phyloP scores from a whole-genome alignment of 2,888 invertebrate species.

The Hartigia nigra region DNA sequence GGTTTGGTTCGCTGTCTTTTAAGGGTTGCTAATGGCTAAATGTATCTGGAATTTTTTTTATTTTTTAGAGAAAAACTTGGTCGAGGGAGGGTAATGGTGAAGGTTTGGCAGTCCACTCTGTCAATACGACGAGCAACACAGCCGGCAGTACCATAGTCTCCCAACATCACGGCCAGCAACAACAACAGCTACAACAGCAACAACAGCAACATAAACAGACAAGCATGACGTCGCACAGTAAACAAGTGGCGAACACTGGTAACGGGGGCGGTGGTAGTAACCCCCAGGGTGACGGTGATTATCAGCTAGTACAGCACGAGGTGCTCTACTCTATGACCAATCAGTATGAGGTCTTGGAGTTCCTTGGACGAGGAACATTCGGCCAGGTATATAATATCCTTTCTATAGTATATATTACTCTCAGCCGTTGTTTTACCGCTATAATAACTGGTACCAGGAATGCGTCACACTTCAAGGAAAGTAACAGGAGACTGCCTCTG shows the following conservation, averaged over 20 bases:
- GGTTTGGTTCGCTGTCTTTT: neutral
- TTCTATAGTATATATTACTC: neutral
- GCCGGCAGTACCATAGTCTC: constrained; percentile 65
- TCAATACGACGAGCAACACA: constrained; percentile 65
- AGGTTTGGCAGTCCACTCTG: constrained; percentile 65
- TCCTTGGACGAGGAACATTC: constrained; percentile 98
- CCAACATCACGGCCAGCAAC: constrained; percentile 60
- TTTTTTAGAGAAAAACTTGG: constrained; percentile 72
- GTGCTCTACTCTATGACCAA: constrained; percentile 96
- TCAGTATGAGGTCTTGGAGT: constrained; percentile 97
- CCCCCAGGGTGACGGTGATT: constrained; percentile 88
- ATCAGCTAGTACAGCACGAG: constrained; percentile 98
- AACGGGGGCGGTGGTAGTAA: constrained; percentile 70
- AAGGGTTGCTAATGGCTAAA: neutral
- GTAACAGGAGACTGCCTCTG: neutral
- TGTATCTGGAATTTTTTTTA: constrained; percentile 24
- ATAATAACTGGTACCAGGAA: neutral
- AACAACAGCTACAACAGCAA: constrained; percentile 66
- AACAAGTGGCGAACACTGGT: constrained; percentile 83
- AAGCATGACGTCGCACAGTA: constrained; percentile 85
- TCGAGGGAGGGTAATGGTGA: constrained; percentile 74
- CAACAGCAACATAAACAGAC: constrained; percentile 67
- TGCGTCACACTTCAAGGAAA: neutral
- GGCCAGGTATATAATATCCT: constrained; percentile 72
- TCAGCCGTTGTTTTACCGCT: neutral